phyloP scores from a whole-genome alignment of 2,797 vertebrate genomes.

The Thalassophryne amazonica region DNA sequence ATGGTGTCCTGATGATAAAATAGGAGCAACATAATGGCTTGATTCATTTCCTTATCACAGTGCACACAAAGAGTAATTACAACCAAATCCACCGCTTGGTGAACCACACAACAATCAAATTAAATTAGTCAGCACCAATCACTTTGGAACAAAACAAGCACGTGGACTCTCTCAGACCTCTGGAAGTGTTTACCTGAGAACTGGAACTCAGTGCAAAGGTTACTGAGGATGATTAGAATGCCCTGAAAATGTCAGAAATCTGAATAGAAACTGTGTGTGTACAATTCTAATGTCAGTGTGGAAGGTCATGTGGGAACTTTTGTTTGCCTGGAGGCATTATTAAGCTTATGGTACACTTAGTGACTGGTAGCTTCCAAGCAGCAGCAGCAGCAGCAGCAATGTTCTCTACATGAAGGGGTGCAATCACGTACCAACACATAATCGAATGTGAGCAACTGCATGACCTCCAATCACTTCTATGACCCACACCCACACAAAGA shows the following conservation, averaged over 20 bases:
- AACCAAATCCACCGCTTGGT: slow-evolving; percentile 77
- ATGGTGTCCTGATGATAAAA: slow-evolving; percentile 73
- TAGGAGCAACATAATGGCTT: slow-evolving; percentile 78
- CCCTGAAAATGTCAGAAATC: slow-evolving; percentile 25
- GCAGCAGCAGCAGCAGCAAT: slow-evolving; percentile 1
- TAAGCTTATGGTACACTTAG: slow-evolving; percentile 1
- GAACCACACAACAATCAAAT: slow-evolving; percentile 83
- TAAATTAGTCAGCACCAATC: slow-evolving; percentile 64
- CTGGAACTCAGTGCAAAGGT: slow-evolving; percentile 46
- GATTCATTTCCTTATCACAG: slow-evolving; percentile 88
- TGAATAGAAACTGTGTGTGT: slow-evolving; percentile 25
- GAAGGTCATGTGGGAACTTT: background rate
- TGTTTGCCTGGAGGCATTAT: slow-evolving; percentile 23
- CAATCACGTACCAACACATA: slow-evolving; percentile 18
- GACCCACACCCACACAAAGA: background rate
- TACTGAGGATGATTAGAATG: slow-evolving; percentile 34
- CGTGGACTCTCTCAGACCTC: slow-evolving; percentile 47
- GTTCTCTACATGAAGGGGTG: background rate
- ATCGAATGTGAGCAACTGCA: background rate
- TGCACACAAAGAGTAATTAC: slow-evolving; percentile 87
- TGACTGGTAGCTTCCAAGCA: background rate
- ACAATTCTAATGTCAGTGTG: background rate
- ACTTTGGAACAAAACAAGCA: slow-evolving; percentile 70
- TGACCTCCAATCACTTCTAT: slow-evolving; percentile 1
- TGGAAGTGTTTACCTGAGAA: slow-evolving; percentile 47